phyloP scores from a whole-genome alignment of 2,113 vertebrate genomes.

The Spheniscus mendiculus region DNA sequence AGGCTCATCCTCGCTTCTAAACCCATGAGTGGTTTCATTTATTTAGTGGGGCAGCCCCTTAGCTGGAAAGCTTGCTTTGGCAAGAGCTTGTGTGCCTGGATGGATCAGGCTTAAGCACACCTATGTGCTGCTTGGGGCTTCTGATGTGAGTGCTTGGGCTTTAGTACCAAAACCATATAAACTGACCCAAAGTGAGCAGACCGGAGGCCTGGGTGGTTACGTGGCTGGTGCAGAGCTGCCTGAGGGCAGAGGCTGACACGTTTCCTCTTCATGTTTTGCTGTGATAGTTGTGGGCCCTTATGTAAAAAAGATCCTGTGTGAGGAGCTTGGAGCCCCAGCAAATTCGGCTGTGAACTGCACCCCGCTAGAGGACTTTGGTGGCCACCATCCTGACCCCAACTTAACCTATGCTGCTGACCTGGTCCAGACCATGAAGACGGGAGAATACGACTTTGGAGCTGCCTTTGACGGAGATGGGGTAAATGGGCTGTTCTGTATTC shows the following conservation, averaged over 20 bases:
- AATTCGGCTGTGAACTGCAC: constrained; percentile 92
- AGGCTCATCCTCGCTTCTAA: not conserved
- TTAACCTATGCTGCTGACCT: constrained; percentile 95
- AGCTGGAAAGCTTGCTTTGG: not conserved
- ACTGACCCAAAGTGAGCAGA: not conserved
- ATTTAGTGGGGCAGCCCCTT: not conserved
- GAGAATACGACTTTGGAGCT: constrained; percentile 95
- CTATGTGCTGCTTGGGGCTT: not conserved
- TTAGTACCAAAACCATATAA: not conserved
- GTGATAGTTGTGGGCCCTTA: constrained; percentile 92
- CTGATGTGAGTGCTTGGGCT: not conserved
- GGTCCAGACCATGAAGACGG: constrained; percentile 93
- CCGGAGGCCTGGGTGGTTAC: rapidly evolving
- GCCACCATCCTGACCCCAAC: constrained; percentile 98
- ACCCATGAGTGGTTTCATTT: not conserved
- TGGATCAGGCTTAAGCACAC: not conserved
- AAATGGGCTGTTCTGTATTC: constrained; percentile 18
- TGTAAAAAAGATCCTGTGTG: constrained; percentile 94
- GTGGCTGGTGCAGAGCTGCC: not conserved
- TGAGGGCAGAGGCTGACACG: not conserved
- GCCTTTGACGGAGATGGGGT: constrained; percentile 98
- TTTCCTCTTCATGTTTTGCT: not conserved
- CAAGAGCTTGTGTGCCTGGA: not conserved
- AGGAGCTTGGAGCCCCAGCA: constrained; percentile 92
- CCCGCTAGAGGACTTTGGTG: constrained; percentile 94